These are phyloP conservation scores for Siniperca scherzeri DNA, from an alignment of 2,797 vertebrate genomes.

Conservation along the genomic window DNA sequence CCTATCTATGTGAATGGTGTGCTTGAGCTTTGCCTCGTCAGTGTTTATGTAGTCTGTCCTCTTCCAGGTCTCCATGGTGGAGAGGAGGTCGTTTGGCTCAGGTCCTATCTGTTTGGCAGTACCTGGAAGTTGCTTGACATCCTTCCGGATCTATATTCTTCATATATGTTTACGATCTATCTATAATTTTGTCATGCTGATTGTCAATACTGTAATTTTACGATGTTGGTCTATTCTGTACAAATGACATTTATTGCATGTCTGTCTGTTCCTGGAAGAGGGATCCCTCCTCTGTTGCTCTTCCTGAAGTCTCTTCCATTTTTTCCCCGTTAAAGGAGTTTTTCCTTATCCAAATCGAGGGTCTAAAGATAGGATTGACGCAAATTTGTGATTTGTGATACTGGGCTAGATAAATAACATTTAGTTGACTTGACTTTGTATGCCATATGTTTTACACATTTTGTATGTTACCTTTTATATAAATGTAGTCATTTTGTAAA, in stretches of 20 bases:
- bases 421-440: not conserved
- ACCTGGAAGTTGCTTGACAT: not conserved
- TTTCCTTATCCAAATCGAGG: not conserved
- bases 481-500: slow-evolving; percentile 90
- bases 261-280: not conserved
- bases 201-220: not conserved
- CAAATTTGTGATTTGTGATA: not conserved
- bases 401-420: not conserved
- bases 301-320: not conserved
- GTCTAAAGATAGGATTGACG: not conserved
- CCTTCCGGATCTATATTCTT: no score
- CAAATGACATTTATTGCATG: not conserved
- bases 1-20: no score
- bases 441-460: slow-evolving; percentile 25
- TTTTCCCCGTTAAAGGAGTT: no score
- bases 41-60: no score
- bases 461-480: slow-evolving; percentile 84
- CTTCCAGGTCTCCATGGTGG: no score
- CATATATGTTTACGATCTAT: no score
- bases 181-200: not conserved
- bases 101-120: no score
- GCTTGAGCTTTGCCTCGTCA: no score
- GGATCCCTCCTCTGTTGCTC: not conserved
- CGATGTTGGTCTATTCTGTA: not conserved
- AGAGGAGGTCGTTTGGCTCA: no score